Conservation (phyloP, 1,140 invertebrate genomes). For the Drosophila lacertosa region DNA sequence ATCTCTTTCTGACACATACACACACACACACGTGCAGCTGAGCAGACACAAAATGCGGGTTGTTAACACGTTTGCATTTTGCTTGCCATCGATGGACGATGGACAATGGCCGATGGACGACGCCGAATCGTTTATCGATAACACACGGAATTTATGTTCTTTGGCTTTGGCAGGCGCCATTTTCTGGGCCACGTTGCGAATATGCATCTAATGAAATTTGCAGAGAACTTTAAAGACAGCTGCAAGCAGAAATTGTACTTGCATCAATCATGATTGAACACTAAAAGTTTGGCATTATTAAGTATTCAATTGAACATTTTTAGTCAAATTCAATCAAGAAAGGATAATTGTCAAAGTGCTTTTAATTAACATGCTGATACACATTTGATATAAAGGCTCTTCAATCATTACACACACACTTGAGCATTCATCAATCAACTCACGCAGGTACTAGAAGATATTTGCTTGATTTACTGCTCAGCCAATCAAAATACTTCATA, state of each 20-base stretch:
- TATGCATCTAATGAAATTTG: conserved; percentile 5
- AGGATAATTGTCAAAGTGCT: no score
- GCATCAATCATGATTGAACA: conserved; percentile 24
- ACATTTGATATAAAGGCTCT: no score
- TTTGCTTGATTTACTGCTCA: not conserved
- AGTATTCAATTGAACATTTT: no score
- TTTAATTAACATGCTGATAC: no score
- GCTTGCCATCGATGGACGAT: conserved; percentile 37
- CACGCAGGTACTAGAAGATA: no score
- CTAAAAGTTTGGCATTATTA: no score
- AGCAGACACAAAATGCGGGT: conserved; percentile 62
- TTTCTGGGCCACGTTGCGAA: conserved; percentile 12
- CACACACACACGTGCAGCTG: conserved; percentile 1
- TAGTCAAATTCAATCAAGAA: no score
- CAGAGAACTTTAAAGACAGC: not conserved
- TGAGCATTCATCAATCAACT: no score
- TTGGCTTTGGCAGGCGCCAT: not conserved
- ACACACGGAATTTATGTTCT: conserved; percentile 63
- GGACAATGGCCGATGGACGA: conserved; percentile 17
- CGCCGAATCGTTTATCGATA: conserved; percentile 80
- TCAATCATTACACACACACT: no score
- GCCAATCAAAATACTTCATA: not conserved
- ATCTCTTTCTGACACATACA: conserved; percentile 1
- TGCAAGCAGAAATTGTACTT: not conserved
- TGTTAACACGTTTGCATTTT: conserved; percentile 81